phyloP scores from a whole-genome alignment of 2,888 invertebrate species.

The Limnephilus lunatus region DNA sequence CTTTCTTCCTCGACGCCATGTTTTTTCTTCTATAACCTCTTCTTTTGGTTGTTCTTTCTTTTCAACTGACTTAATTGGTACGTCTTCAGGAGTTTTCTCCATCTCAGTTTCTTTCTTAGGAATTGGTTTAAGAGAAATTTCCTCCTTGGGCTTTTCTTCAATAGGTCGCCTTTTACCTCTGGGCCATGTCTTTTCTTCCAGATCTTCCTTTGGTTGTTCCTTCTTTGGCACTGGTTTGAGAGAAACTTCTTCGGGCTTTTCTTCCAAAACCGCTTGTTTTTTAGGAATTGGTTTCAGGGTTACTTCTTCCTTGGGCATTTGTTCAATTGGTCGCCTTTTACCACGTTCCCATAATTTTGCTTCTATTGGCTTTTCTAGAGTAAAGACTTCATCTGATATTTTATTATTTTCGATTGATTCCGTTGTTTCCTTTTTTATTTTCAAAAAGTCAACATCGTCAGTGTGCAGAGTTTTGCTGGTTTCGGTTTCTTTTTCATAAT shows the following conservation, averaged over 20 bases:
- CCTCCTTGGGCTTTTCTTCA: conserved; percentile 68
- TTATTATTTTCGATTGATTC: conserved; percentile 69
- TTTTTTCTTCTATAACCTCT: conserved; percentile 64
- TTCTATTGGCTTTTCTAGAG: conserved; percentile 69
- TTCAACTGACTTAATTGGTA: conserved; percentile 58
- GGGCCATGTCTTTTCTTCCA: conserved; percentile 68
- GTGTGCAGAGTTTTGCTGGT: neutral
- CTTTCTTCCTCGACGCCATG: conserved; percentile 69
- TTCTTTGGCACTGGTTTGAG: conserved; percentile 67
- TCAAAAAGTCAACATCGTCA: conserved; percentile 37
- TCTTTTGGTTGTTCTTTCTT: conserved; percentile 61
- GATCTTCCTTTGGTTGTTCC: conserved; percentile 69
- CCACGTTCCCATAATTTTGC: conserved; percentile 68
- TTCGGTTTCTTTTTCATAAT: conserved; percentile 25
- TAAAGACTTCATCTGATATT: conserved; percentile 68
- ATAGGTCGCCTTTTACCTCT: conserved; percentile 69
- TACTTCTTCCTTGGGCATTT: conserved; percentile 71
- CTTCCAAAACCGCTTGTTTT: conserved; percentile 68
- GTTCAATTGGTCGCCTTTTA: conserved; percentile 68
- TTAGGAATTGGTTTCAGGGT: conserved; percentile 72
- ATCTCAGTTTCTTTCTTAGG: conserved; percentile 70
- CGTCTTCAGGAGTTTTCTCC: conserved; percentile 69
- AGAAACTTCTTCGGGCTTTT: conserved; percentile 68
- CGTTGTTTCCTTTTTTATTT: conserved; percentile 67
- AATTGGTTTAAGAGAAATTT: conserved; percentile 65